Percentiles rank a stretch among this genome's conserved stretches.
Evolutionary conservation across 1,140 invertebrate species (phyloP).

Genomic region (Euglossa dilemma): DNA sequence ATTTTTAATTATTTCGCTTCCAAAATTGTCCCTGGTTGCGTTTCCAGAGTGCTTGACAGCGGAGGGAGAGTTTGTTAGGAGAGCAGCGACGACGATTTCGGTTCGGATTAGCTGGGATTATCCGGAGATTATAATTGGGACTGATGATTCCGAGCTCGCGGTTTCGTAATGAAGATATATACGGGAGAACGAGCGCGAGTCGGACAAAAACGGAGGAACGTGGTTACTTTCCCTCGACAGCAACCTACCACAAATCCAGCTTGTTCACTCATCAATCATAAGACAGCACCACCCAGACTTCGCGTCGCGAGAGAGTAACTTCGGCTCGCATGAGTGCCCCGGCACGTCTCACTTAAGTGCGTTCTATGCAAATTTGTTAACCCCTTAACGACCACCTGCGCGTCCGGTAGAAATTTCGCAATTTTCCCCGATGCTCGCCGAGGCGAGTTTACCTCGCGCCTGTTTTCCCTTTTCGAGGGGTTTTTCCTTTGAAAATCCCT

Average conservation of each 20-base stretch:
- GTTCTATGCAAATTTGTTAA: conserved; percentile 10
- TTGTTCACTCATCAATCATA: conserved; percentile 27
- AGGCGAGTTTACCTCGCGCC: too few relatives aligned
- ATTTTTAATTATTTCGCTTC: too few relatives aligned
- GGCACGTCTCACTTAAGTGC: conserved; percentile 2
- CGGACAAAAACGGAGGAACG: neutral
- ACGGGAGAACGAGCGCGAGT: neutral
- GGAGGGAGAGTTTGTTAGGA: too few relatives aligned
- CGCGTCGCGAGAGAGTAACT: neutral
- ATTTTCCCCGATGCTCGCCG: neutral
- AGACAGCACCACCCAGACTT: neutral
- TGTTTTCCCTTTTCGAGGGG: too few relatives aligned
- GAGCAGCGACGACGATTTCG: too few relatives aligned
- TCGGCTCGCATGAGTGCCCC: too few relatives aligned
- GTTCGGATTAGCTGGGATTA: neutral
- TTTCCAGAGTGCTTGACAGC: too few relatives aligned
- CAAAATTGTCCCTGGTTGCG: too few relatives aligned
- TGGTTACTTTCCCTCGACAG: conserved; percentile 17
- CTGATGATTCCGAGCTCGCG: neutral
- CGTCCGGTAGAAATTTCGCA: neutral
- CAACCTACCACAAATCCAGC: conserved; percentile 4
- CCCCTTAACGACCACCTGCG: neutral
- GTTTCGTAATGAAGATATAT: conserved; percentile 25
- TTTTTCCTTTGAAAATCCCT: too few relatives aligned
- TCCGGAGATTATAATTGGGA: neutral